Conservation (phyloP, 2,797 vertebrate species). For the Vespertilio murinus region DNA sequence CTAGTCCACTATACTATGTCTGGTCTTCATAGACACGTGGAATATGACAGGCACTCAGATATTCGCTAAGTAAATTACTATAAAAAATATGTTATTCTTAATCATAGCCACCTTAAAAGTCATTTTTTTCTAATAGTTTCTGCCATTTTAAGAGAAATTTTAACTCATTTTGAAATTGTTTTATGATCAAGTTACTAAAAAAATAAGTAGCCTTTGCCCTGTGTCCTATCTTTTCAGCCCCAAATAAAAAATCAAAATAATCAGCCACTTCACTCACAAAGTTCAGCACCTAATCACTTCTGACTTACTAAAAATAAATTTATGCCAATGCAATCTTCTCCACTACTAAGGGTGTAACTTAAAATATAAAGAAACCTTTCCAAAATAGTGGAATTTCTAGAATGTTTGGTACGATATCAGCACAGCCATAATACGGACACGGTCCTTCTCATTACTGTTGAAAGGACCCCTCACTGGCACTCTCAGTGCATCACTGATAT, state of each 20-base stretch:
- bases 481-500: neutral
- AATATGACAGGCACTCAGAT: neutral
- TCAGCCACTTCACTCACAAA: neutral
- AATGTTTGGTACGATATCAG: neutral
- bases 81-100: neutral
- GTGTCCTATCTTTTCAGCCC: neutral
- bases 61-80: neutral
- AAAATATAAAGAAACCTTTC: neutral
- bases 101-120: neutral
- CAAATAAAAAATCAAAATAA: constrained; percentile 9
- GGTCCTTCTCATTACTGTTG: neutral
- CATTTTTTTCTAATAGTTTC: neutral
- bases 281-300: neutral
- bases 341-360: neutral
- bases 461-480: neutral
- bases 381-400: neutral
- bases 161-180: neutral
- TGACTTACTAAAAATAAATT: neutral
- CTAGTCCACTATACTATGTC: neutral
- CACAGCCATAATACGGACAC: neutral
- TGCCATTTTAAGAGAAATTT: neutral
- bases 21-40: neutral
- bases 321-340: neutral
- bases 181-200: neutral
- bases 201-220: neutral